phyloP scores from a whole-genome alignment of 2,113 vertebrate genomes.

The Pseudorasbora parva region DNA sequence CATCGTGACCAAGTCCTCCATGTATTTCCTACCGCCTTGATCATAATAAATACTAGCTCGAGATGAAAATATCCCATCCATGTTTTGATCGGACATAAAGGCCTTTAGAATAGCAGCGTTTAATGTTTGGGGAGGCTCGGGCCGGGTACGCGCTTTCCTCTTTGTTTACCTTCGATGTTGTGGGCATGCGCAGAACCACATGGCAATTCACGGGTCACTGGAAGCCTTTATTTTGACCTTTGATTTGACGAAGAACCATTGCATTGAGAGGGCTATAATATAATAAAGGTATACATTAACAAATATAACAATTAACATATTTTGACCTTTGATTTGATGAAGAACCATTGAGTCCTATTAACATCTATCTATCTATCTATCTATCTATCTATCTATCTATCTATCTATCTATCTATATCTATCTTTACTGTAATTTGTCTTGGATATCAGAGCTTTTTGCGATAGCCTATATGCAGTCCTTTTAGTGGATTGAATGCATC shows the following conservation, averaged over 20 bases:
- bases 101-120: slow-evolving; percentile 16
- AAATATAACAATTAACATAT: too few relatives aligned
- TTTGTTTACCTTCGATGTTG: slow-evolving; percentile 77
- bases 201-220: not conserved
- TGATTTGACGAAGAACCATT: not conserved
- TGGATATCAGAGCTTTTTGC: not conserved
- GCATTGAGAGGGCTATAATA: not conserved
- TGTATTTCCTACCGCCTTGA: slow-evolving; percentile 96
- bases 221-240: not conserved
- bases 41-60: slow-evolving; percentile 92
- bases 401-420: too few relatives aligned
- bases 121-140: slow-evolving; percentile 51
- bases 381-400: not conserved
- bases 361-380: not conserved
- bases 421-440: not conserved
- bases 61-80: slow-evolving; percentile 84
- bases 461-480: not conserved
- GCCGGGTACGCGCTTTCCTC: slow-evolving; percentile 60
- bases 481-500: too few relatives aligned
- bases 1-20: slow-evolving; percentile 95
- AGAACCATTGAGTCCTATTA: too few relatives aligned
- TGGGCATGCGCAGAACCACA: slow-evolving; percentile 51
- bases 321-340: too few relatives aligned
- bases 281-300: not conserved
- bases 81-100: slow-evolving; percentile 62